These are phyloP conservation scores for Pelagia noctiluca DNA, from an alignment of 30 jellyfish, hydroid and myxozoan genomes.

Conservation along the genomic window DNA sequence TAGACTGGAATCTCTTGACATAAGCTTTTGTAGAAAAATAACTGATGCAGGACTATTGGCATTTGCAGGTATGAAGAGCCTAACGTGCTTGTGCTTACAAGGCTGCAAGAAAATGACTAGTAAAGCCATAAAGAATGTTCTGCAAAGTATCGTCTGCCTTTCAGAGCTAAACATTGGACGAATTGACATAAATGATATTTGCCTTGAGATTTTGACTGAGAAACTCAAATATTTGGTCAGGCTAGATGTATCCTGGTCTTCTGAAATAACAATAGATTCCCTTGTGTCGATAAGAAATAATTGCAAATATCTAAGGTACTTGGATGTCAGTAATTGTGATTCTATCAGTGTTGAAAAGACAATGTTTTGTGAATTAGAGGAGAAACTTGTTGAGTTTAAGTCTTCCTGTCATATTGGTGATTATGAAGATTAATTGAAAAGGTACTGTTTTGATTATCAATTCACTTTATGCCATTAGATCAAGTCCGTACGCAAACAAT, in stretches of 20 bases:
- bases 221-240: not conserved
- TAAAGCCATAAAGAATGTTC: not conserved
- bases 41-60: slow-evolving; percentile 36
- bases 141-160: not conserved
- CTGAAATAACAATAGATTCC: not conserved
- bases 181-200: slow-evolving; percentile 20
- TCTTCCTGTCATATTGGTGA: slow-evolving; percentile 21
- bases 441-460: no score
- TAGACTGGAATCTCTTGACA: slow-evolving; percentile 16
- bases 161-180: slow-evolving; percentile 3
- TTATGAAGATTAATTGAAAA: no score
- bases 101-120: slow-evolving; percentile 13
- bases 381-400: slow-evolving; percentile 17
- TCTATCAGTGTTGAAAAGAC: not conserved
- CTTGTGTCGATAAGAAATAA: not conserved
- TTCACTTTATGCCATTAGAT: no score
- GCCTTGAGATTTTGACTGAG: slow-evolving; percentile 3
- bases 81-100: slow-evolving; percentile 10
- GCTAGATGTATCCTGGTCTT: slow-evolving; percentile 15
- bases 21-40: slow-evolving; percentile 7
- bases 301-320: slow-evolving; percentile 26
- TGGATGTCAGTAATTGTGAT: slow-evolving; percentile 18
- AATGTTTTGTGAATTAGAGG: slow-evolving; percentile 7
- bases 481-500: no score
- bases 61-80: not conserved